These are phyloP conservation scores for Megaleporinus macrocephalus DNA, from an alignment of 2,113 vertebrate genomes.

Conservation along the genomic window DNA sequence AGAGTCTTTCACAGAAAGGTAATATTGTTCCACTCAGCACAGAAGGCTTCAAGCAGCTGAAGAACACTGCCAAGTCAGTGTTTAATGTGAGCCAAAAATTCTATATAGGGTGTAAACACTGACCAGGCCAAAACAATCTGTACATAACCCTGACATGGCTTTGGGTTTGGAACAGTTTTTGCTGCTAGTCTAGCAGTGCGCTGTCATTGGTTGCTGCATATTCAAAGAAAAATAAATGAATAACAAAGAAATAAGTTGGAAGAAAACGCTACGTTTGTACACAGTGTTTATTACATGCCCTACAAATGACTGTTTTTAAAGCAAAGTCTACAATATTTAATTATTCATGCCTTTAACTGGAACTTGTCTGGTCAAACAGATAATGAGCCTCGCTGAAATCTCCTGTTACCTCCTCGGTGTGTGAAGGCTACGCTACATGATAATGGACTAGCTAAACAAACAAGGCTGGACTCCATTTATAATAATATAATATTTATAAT, in stretches of 20 bases:
- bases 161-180: neutral
- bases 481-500: too few species aligned
- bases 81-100: too few species aligned
- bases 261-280: constrained; percentile 63
- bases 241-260: neutral
- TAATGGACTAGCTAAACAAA: neutral
- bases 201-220: neutral
- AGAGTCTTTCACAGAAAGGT: too few species aligned
- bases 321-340: constrained; percentile 70
- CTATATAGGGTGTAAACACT: too few species aligned
- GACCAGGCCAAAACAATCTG: too few species aligned
- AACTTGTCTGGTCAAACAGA: constrained; percentile 68
- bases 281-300: constrained; percentile 67
- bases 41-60: too few species aligned
- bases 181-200: too few species aligned
- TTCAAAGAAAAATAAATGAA: neutral
- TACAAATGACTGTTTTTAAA: constrained; percentile 59
- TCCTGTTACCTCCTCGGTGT: constrained; percentile 63
- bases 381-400: constrained; percentile 69
- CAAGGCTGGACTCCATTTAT: too few species aligned
- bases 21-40: too few species aligned
- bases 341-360: constrained; percentile 77
- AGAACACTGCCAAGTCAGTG: too few species aligned
- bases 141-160: neutral
- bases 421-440: neutral